These are phyloP conservation scores for Tokudaia muenninki DNA, from an alignment of 2,797 vertebrate genomes.

Conservation along the genomic window DNA sequence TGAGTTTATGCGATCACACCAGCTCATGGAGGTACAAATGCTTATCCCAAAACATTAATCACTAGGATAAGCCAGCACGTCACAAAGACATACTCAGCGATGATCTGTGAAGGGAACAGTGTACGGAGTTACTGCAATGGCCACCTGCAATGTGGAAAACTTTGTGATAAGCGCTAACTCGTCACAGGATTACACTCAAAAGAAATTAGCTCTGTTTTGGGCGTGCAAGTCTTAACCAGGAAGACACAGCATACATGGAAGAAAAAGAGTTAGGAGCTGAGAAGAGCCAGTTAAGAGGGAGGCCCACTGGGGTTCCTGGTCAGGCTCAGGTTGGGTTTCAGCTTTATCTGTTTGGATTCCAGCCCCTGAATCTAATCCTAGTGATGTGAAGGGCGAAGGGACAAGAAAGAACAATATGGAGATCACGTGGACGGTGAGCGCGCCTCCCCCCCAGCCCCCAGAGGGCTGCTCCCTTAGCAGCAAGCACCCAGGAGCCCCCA, in stretches of 20 bases:
- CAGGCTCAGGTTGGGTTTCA: background rate
- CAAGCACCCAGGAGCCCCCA: background rate
- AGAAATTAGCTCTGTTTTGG: constrained; percentile 20
- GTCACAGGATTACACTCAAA: constrained; percentile 29
- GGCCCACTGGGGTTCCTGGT: background rate
- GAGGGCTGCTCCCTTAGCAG: rapidly evolving
- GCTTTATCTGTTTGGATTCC: constrained; percentile 78
- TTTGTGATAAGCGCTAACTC: background rate
- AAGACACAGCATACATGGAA: background rate
- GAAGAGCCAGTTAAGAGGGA: rapidly evolving
- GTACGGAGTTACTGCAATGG: background rate
- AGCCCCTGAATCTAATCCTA: constrained; percentile 95
- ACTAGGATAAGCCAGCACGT: background rate
- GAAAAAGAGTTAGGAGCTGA: background rate
- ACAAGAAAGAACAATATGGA: constrained; percentile 97
- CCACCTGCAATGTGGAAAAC: background rate
- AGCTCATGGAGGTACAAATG: background rate
- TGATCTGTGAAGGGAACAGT: background rate
- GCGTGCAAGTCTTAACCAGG: background rate
- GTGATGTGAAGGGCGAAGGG: constrained; percentile 93
- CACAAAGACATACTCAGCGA: background rate
- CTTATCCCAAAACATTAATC: background rate
- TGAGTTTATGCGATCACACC: constrained; percentile 33
- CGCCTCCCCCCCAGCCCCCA: rapidly evolving
- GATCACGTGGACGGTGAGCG: constrained; percentile 96